A percentile compares a stretch with the other conserved stretches of the same genome.
These are phyloP conservation scores for Brachyalestes nurse DNA, from an alignment of 2,797 vertebrate species.

Conservation along the genomic window DNA sequence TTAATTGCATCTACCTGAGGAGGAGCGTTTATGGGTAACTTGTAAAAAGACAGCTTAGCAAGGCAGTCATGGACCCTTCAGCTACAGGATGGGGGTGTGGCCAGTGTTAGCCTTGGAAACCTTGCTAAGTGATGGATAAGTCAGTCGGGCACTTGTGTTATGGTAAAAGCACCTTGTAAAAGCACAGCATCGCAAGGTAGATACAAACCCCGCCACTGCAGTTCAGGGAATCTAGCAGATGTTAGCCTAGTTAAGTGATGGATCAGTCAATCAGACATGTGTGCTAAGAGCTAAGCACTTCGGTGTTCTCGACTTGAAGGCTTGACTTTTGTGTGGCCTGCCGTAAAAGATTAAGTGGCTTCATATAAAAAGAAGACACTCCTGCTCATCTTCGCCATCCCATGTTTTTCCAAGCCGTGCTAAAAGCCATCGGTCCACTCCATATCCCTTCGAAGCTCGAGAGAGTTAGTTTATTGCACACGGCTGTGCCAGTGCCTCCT, in stretches of 20 bases:
- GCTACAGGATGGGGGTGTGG: not conserved
- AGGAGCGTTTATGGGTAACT: not conserved
- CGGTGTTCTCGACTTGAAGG: not conserved
- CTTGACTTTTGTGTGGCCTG: not conserved
- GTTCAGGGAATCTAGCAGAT: not conserved
- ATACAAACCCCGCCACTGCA: too few species aligned
- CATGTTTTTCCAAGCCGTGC: not conserved
- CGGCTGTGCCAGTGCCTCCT: not conserved
- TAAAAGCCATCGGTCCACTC: not conserved
- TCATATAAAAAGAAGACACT: not conserved
- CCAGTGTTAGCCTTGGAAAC: not conserved
- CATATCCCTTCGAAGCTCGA: not conserved
- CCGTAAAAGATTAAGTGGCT: not conserved
- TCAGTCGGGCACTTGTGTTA: not conserved
- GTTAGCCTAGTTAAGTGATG: conserved; percentile 7
- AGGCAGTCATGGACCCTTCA: not conserved
- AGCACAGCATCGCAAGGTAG: too few species aligned
- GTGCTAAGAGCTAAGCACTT: not conserved
- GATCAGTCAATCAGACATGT: not conserved
- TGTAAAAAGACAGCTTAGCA: not conserved
- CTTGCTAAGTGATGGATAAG: not conserved
- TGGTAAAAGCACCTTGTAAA: not conserved
- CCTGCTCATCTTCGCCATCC: not conserved
- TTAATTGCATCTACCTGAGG: not conserved
- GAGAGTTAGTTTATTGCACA: not conserved